Evolutionary conservation across 2,888 invertebrate species (phyloP).

Genomic region (Sphecodes monilicornis): DNA sequence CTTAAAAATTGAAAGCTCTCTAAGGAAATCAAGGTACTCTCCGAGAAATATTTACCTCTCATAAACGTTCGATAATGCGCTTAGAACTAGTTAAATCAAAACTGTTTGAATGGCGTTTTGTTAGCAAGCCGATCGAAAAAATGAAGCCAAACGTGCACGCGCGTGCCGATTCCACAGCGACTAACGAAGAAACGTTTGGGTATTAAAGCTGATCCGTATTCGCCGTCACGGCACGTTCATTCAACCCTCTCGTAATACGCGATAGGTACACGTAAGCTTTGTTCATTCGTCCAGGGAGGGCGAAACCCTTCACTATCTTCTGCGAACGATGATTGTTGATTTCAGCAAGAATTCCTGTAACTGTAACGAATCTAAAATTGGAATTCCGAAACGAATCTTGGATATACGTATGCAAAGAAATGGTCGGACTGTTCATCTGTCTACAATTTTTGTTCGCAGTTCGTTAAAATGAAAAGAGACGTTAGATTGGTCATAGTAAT

Average conservation of each 20-base stretch:
- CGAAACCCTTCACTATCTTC: constrained; percentile 32
- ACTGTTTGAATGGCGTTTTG: constrained; percentile 44
- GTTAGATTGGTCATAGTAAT: background rate
- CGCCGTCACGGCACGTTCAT: constrained; percentile 52
- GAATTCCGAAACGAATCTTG: constrained; percentile 12
- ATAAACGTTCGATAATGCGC: constrained; percentile 51
- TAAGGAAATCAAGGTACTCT: constrained; percentile 35
- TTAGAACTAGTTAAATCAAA: constrained; percentile 51
- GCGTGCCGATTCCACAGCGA: constrained; percentile 44
- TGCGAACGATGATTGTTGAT: constrained; percentile 57
- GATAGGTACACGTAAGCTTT: constrained; percentile 37
- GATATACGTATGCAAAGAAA: background rate
- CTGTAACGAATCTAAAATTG: constrained; percentile 20
- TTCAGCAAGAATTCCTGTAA: constrained; percentile 55
- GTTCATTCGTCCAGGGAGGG: constrained; percentile 31
- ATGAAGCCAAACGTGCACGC: constrained; percentile 28
- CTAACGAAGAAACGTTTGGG: constrained; percentile 57
- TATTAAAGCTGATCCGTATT: constrained; percentile 61
- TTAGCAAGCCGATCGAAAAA: constrained; percentile 16
- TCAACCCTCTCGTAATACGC: constrained; percentile 45
- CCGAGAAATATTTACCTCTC: constrained; percentile 13
- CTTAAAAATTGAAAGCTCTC: constrained; percentile 34
- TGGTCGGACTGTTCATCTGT: background rate
- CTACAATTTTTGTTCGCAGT: background rate
- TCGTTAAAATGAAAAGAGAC: background rate